phyloP scores from a whole-genome alignment of 2,113 vertebrate species.

The Hippocampus guttulatus region DNA sequence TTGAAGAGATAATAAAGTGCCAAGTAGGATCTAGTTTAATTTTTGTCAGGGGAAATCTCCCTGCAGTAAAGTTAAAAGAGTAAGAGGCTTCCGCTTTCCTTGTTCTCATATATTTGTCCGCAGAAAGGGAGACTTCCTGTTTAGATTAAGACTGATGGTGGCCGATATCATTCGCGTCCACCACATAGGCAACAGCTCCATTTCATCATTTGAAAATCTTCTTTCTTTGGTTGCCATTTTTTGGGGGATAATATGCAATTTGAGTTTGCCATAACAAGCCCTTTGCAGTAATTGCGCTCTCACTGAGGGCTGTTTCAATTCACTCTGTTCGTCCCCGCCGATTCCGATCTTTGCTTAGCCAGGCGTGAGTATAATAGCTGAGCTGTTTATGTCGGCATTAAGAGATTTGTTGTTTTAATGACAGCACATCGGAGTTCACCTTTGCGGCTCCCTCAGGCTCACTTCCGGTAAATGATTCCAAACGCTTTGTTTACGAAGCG shows the following conservation, averaged over 20 bases:
- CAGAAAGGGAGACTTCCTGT: conserved; percentile 36
- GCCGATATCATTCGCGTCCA: conserved; percentile 54
- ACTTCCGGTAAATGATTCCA: conserved; percentile 71
- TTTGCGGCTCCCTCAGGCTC: conserved; percentile 67
- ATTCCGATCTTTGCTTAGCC: conserved; percentile 71
- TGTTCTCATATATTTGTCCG: conserved; percentile 40
- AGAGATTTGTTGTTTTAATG: conserved; percentile 76
- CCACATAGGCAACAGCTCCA: conserved; percentile 51
- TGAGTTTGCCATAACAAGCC: conserved; percentile 62
- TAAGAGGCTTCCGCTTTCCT: conserved; percentile 43
- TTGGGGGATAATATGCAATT: conserved; percentile 23
- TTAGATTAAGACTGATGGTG: conserved; percentile 60
- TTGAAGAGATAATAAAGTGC: conserved; percentile 85
- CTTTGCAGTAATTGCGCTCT: conserved; percentile 57
- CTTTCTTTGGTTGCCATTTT: conserved; percentile 24
- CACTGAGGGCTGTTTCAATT: conserved; percentile 70
- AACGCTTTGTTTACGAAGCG: conserved; percentile 64
- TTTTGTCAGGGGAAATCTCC: conserved; percentile 82
- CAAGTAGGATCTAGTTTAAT: conserved; percentile 80
- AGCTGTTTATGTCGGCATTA: conserved; percentile 73
- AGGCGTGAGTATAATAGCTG: conserved; percentile 67
- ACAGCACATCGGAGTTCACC: conserved; percentile 72
- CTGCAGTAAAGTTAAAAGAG: conserved; percentile 65
- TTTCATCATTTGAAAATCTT: conserved; percentile 62
- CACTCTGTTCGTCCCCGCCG: conserved; percentile 62